phyloP scores from a whole-genome alignment of 2,888 invertebrate genomes.

The Nephrocerus scutellatus region DNA sequence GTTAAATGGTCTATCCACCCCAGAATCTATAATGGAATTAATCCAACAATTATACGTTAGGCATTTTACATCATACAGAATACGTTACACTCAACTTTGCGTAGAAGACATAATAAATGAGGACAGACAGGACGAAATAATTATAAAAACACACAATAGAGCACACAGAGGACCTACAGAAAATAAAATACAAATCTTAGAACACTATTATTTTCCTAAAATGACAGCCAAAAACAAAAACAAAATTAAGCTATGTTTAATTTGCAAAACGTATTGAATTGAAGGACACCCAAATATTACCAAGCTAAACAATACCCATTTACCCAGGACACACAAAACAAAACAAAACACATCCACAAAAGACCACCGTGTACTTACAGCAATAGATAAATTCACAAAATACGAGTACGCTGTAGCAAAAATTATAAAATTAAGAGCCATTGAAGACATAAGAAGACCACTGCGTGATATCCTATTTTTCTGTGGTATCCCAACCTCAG shows the following conservation, averaged over 20 bases:
- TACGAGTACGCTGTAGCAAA: conserved; percentile 8
- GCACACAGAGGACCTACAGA: conserved; percentile 15
- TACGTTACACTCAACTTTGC: conserved; percentile 11
- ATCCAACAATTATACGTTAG: conserved; percentile 17
- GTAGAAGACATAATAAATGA: conserved; percentile 14
- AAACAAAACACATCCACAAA: conserved; percentile 7
- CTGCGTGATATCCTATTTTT: conserved; percentile 4
- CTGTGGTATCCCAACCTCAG: not conserved
- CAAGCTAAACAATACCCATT: conserved; percentile 4
- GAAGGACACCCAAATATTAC: conserved; percentile 12
- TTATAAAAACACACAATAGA: conserved; percentile 14
- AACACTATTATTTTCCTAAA: conserved; percentile 11
- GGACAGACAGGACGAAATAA: conserved; percentile 14
- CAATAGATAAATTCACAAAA: conserved; percentile 11
- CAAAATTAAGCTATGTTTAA: conserved; percentile 2
- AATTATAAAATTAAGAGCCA: conserved; percentile 10
- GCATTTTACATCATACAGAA: conserved; percentile 15
- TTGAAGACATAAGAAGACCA: conserved; percentile 4
- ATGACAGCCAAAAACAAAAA: not conserved
- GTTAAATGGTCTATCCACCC: conserved; percentile 14
- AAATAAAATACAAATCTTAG: conserved; percentile 15
- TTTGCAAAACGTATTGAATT: conserved; percentile 6
- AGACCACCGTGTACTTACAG: conserved; percentile 6
- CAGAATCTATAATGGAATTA: conserved; percentile 14
- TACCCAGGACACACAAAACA: conserved; percentile 13